These are phyloP conservation scores for Meloe dianella DNA, from an alignment of 2,888 invertebrate species.

Conservation along the genomic window DNA sequence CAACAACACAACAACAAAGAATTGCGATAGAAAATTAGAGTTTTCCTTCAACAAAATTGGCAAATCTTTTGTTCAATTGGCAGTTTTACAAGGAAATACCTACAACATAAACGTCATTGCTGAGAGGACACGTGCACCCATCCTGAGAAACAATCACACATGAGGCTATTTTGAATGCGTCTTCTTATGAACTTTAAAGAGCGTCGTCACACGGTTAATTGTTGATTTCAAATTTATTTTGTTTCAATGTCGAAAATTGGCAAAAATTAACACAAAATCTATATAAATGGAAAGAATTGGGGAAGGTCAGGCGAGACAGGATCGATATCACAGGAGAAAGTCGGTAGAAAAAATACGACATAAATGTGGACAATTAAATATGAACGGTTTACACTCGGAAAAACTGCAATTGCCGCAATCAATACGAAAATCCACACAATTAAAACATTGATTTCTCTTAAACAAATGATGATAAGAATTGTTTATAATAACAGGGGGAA, in stretches of 20 bases:
- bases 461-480: background rate
- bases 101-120: background rate
- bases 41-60: background rate
- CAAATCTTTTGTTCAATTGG: background rate
- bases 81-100: background rate
- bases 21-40: background rate
- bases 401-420: too few species aligned
- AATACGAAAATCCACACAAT: too few species aligned
- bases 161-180: slow-evolving; percentile 7
- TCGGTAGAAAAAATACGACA: background rate
- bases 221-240: too few species aligned
- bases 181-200: slow-evolving; percentile 7
- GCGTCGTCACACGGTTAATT: background rate
- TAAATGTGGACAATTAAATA: too few species aligned
- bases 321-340: background rate
- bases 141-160: slow-evolving; percentile 13
- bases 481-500: slow-evolving; percentile 1
- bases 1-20: background rate
- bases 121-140: slow-evolving; percentile 22
- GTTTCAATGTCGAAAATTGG: too few species aligned
- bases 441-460: too few species aligned
- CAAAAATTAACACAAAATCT: background rate
- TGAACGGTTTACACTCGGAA: too few species aligned
- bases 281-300: slow-evolving; percentile 1
- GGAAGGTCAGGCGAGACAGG: slow-evolving; percentile 9